Evolutionary conservation across 2,888 invertebrate species (phyloP), one percentile per base, ranked within the genome.

Genomic region (Leptinotarsa haldemani): DNA sequence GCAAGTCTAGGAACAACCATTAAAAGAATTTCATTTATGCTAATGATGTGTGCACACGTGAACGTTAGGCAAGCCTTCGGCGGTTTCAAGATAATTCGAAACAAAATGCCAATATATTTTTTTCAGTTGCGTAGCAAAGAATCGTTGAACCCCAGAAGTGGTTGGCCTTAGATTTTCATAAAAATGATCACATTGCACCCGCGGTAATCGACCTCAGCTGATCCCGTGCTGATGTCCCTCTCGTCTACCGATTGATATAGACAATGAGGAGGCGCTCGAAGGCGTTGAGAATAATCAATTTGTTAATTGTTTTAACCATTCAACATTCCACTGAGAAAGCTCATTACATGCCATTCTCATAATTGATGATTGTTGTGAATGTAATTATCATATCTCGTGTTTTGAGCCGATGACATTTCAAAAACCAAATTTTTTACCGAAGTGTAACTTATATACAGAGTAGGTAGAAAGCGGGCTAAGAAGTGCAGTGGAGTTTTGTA

Each of bases 151-250:
- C 81, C 80, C 78, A 79, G 79, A 82, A 89, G 89, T 87, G 88
- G 89, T 89, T 87, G 89, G 88, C 89, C 89, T 89, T 89, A 89
- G 87, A 88, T 88, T 86, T 87, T 86, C 86, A 88, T 88, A 89
- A 89, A 89, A 89, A 89, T 88, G 85, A 87, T 88, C 88, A 87
- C 88, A 87, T 88, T 88, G 88, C 88, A 84, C 87, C 83, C 83
- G 82, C 84, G 85, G 86, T 85, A 83, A 81, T 83, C 84, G 85
- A 85, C 85, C 85, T 80, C 69, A 53, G 69, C 30, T 70, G 65
- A 67, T 64, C 66, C 64, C 68, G 52, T 61, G 61, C 64, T 68
- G 65, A 58, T 65, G 68, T 56, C 56, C 56, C 48, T 68, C 68
- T 68, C 40, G 61, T 61, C 61, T 61, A 68, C 56, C 56, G 56